Evolutionary conservation across 92 coral and sea anemone genomes (phyloP).

Genomic region (Actinostola sp.): DNA sequence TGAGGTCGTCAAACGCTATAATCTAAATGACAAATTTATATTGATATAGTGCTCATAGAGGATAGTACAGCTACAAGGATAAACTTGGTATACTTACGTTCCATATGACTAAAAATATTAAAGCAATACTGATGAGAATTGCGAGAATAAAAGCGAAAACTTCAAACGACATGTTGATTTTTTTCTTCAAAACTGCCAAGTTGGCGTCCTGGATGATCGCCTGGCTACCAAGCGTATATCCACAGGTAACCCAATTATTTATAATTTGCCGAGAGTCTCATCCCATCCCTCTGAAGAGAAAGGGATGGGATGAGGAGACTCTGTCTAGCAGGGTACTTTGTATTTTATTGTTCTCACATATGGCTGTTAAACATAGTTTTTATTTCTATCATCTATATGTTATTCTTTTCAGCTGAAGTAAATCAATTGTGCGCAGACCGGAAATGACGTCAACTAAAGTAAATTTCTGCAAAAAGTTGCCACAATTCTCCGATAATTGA

Average conservation of each 20-base stretch:
- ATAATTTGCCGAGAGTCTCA: no score
- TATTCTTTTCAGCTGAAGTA: no score
- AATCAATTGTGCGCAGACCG: no score
- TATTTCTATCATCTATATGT: no score
- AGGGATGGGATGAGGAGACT: no score
- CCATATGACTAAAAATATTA: slow-evolving; percentile 98
- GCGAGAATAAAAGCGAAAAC: slow-evolving; percentile 91
- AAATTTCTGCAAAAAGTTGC: no score
- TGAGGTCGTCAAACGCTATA: slow-evolving; percentile 96
- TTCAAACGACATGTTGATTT: slow-evolving; percentile 84
- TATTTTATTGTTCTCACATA: no score
- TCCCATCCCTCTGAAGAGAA: no score
- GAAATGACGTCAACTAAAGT: no score
- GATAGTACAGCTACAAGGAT: neutral
- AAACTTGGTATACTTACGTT: slow-evolving; percentile 73
- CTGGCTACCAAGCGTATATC: slow-evolving; percentile 27
- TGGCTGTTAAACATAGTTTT: no score
- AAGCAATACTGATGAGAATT: slow-evolving; percentile 81
- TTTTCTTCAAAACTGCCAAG: slow-evolving; percentile 39
- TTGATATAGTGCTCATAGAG: neutral
- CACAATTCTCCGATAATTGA: no score
- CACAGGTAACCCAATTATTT: slow-evolving; percentile 20
- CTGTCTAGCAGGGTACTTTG: no score
- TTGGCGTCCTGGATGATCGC: slow-evolving; percentile 40
- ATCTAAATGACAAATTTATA: slow-evolving; percentile 53